These are phyloP conservation scores for Agrypnia vestita DNA, from an alignment of 1,140 invertebrate species.

Conservation along the genomic window DNA sequence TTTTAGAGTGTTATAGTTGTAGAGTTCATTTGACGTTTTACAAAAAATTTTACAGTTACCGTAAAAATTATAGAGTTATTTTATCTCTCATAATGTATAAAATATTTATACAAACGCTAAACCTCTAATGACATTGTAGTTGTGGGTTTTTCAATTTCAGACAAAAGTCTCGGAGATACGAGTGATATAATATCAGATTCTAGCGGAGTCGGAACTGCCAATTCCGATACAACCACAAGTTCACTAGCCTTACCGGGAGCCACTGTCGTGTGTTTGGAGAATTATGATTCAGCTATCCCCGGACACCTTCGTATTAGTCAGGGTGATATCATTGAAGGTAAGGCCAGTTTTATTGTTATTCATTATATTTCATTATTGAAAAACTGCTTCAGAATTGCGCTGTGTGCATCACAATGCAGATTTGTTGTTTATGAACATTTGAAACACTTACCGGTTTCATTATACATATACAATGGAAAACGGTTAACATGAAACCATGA, in stretches of 20 bases:
- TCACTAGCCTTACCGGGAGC: slow-evolving; percentile 85
- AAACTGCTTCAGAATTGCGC: too few relatives aligned
- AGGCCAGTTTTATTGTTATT: neutral
- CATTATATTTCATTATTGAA: neutral
- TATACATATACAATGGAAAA: too few relatives aligned
- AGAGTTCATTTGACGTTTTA: neutral
- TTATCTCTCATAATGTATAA: neutral
- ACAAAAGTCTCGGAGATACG: slow-evolving; percentile 89
- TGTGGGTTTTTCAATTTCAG: slow-evolving; percentile 73
- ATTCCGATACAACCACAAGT: slow-evolving; percentile 87
- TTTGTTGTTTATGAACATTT: neutral
- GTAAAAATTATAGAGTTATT: slow-evolving; percentile 1
- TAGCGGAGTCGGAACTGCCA: slow-evolving; percentile 90
- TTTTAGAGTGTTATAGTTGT: slow-evolving; percentile 5
- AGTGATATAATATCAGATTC: slow-evolving; percentile 93
- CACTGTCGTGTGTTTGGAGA: slow-evolving; percentile 90
- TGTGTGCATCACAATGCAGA: neutral
- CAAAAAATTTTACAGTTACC: neutral
- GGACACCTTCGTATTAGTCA: slow-evolving; percentile 87
- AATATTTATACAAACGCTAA: slow-evolving; percentile 15
- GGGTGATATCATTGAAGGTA: slow-evolving; percentile 94
- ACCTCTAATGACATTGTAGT: slow-evolving; percentile 61
- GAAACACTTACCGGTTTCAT: neutral
- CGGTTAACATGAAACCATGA: too few relatives aligned
- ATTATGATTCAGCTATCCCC: slow-evolving; percentile 81